Evolutionary conservation across 1,140 invertebrate genomes (phyloP).

Genomic region (Lasioglossum baleicum): DNA sequence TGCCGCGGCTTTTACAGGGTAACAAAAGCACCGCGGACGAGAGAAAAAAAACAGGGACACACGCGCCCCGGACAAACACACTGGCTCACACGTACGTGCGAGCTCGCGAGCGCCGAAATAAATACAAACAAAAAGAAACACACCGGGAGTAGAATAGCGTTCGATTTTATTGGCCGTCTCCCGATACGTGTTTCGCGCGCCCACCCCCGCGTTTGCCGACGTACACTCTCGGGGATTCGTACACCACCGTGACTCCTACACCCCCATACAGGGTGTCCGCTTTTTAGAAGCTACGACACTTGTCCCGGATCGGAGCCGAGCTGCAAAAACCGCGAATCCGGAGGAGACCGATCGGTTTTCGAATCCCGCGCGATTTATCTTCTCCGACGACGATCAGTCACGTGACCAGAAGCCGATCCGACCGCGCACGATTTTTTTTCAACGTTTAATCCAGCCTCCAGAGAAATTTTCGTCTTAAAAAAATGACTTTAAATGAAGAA

Average conservation of each 20-base stretch:
- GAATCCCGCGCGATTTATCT: not conserved
- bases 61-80: not conserved
- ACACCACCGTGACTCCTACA: not conserved
- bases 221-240: slow-evolving; percentile 14
- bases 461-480: too few species aligned
- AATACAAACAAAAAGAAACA: slow-evolving; percentile 40
- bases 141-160: slow-evolving; percentile 51
- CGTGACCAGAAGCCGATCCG: too few species aligned
- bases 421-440: too few species aligned
- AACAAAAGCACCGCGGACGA: slow-evolving; percentile 5
- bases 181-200: slow-evolving; percentile 35
- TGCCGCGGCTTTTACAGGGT: slow-evolving; percentile 22
- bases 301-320: slow-evolving; percentile 40
- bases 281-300: slow-evolving; percentile 66
- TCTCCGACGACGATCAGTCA: too few species aligned
- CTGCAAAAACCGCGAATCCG: not conserved
- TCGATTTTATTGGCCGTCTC: slow-evolving; percentile 65
- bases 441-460: too few species aligned
- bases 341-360: not conserved
- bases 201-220: slow-evolving; percentile 16
- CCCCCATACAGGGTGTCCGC: slow-evolving; percentile 32
- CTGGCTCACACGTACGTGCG: too few species aligned
- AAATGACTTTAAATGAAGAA: too few species aligned
- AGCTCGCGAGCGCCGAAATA: not conserved
- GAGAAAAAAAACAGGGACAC: slow-evolving; percentile 2